Conservation (phyloP, 1,140 invertebrate genomes). For the Luehdorfia chinensis region DNA sequence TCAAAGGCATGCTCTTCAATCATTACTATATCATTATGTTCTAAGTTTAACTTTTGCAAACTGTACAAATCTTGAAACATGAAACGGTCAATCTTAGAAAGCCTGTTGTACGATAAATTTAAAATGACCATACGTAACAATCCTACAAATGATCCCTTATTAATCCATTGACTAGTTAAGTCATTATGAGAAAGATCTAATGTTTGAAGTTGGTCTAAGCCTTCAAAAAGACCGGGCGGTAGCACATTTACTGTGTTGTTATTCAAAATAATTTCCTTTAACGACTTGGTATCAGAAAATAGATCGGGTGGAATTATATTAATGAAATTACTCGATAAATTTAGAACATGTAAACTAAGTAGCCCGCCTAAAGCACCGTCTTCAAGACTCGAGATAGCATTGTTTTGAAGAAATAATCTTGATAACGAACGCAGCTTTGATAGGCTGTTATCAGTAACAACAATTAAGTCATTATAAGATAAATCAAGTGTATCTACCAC, state of each 20-base stretch:
- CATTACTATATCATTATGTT: constrained; percentile 85
- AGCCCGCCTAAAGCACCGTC: constrained; percentile 85
- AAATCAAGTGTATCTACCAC: constrained; percentile 84
- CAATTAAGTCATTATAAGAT: constrained; percentile 84
- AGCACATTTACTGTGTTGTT: constrained; percentile 89
- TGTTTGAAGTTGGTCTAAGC: constrained; percentile 85
- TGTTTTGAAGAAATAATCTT: constrained; percentile 84
- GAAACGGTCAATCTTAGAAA: constrained; percentile 83
- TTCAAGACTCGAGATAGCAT: constrained; percentile 83
- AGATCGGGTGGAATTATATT: constrained; percentile 85
- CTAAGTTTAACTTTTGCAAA: constrained; percentile 86
- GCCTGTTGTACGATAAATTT: constrained; percentile 85
- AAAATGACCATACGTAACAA: constrained; percentile 85
- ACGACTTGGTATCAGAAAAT: constrained; percentile 81
- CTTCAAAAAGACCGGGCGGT: constrained; percentile 85
- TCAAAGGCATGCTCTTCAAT: constrained; percentile 86
- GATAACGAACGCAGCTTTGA: constrained; percentile 82
- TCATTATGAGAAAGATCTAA: constrained; percentile 88
- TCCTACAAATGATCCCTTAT: constrained; percentile 86
- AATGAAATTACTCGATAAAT: constrained; percentile 87
- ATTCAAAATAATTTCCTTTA: constrained; percentile 85
- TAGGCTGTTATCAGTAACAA: constrained; percentile 82
- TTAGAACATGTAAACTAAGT: constrained; percentile 81
- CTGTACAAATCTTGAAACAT: constrained; percentile 87
- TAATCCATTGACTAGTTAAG: constrained; percentile 88